Evolutionary conservation across 1,140 invertebrate genomes (phyloP), one percentile per base, ranked within the genome.

Genomic region (Phocides pigmalion): DNA sequence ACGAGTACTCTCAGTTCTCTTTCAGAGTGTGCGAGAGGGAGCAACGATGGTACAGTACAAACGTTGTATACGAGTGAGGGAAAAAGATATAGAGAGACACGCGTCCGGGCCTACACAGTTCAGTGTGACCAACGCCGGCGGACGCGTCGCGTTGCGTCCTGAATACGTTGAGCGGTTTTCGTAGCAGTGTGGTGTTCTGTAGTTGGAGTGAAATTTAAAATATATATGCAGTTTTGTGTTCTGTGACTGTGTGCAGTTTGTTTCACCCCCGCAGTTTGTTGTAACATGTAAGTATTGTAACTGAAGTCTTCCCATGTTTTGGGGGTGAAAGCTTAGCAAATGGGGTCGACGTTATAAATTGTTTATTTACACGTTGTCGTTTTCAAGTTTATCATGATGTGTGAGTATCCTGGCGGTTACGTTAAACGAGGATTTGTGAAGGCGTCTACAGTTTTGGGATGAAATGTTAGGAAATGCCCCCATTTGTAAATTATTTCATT

Each of bases 1-100:
- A 89, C 82, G 81, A 87, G 77, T 77, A 85, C 79, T 82, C 86
- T 82, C 72, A 59, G 72, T 64, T 79, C 70, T 79, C 84, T 79
- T 81, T 89, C 82, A 87, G 84, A 78, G 50, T 68, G 87, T 71
- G 74, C 28, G 81, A 90, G 71, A 22, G 77, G 69, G 85, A 87
- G 14, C 46, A 28, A 44, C 17, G 17, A 72, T 46, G 16, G 56
- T 28, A 49, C 58, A 75, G 22, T 42, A 63, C 37, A 42, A 59
- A 67, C 70, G 64, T 58, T 39, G 19, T 42, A 35, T 56, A 61
- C 17, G 79, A 39, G 28, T 15, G 76, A 86, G 54, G 74, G 74
- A 66, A 85, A 74, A 35, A 58, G 74, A 25, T 15, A 74, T 70
- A 82, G 37, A 51, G 42, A 72, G 76, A 68, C 70, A 80, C 67